Percentiles rank a stretch among this genome's conserved stretches.
phyloP scores from a whole-genome alignment of 2,113 vertebrate species.

The Forbesichthys papilliferus region DNA sequence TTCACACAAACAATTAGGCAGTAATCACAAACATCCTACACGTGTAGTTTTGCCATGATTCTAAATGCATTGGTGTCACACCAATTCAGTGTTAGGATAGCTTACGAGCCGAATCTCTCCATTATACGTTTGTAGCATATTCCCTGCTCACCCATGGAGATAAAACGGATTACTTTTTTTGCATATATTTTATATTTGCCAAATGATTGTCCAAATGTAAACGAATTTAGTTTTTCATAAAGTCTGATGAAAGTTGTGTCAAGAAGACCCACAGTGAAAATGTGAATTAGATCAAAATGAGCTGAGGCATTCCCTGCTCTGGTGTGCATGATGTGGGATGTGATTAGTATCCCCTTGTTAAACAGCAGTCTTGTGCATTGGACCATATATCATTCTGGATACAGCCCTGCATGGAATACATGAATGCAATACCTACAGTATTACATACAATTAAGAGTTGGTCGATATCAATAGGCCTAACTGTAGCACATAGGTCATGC shows the following conservation, averaged over 20 bases:
- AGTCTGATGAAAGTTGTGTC: neutral
- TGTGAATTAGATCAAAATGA: slow-evolving; percentile 8
- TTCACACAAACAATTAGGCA: no score
- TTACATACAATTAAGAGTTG: no score
- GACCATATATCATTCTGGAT: neutral
- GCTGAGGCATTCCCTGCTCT: slow-evolving; percentile 13
- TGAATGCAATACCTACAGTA: no score
- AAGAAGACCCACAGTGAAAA: neutral
- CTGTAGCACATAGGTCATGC: neutral
- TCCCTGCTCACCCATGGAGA: neutral
- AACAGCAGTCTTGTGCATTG: neutral
- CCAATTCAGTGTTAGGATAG: no score
- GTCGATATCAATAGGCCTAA: neutral
- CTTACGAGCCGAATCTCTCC: neutral
- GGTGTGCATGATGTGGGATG: slow-evolving; percentile 15
- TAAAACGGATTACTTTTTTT: neutral
- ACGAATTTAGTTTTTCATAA: neutral
- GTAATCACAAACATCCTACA: no score
- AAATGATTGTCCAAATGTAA: neutral
- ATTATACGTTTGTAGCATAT: neutral
- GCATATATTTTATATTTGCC: neutral
- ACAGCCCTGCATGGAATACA: slow-evolving; percentile 10
- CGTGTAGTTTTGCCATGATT: no score
- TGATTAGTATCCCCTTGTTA: slow-evolving; percentile 28
- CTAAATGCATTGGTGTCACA: no score